phyloP scores from a whole-genome alignment of 2,113 vertebrate genomes.

The Cairina moschata region DNA sequence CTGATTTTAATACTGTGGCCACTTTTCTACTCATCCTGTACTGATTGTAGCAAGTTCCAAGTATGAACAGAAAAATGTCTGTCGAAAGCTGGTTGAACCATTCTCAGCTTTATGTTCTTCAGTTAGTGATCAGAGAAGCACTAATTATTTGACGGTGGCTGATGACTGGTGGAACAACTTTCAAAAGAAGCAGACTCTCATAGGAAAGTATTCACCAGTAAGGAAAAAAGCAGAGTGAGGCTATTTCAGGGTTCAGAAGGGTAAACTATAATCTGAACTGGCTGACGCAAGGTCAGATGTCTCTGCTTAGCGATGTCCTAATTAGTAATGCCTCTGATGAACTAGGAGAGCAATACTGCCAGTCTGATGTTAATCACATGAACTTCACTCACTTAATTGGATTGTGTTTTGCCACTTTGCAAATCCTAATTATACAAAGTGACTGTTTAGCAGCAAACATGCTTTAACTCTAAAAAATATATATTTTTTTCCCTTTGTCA shows the following conservation, averaged over 20 bases:
- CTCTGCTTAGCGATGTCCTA: neutral
- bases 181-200: neutral
- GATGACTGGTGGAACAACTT: neutral
- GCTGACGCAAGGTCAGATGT: slow-evolving; percentile 30
- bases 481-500: neutral
- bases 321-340: slow-evolving; percentile 43
- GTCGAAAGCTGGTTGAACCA: neutral
- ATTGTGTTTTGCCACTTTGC: slow-evolving; percentile 26
- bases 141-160: neutral
- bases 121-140: neutral
- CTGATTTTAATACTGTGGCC: neutral
- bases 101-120: neutral
- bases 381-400: slow-evolving; percentile 49
- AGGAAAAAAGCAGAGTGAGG: neutral
- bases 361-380: slow-evolving; percentile 46
- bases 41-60: neutral
- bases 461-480: neutral
- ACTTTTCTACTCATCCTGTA: neutral
- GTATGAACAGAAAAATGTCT: neutral
- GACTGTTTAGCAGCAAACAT: neutral
- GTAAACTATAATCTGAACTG: slow-evolving; percentile 13
- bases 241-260: neutral
- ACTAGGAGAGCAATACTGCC: slow-evolving; percentile 15
- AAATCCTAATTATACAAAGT: slow-evolving; percentile 33
- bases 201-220: neutral